Evolutionary conservation across 92 coral and sea anemone genomes (phyloP).

Genomic region (Micromussa lordhowensis): DNA sequence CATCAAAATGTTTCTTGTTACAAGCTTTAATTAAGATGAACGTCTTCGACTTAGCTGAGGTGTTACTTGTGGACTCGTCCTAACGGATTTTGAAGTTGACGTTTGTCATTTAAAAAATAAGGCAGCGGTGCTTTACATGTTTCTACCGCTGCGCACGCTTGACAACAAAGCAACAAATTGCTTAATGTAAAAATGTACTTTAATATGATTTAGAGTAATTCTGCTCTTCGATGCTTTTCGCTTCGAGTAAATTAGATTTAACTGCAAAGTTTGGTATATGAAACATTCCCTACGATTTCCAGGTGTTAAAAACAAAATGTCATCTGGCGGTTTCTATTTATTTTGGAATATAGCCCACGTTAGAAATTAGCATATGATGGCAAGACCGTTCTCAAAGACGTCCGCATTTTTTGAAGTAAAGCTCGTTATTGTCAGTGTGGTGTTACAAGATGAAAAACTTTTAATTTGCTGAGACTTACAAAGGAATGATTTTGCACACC

Average conservation of each 20-base stretch:
- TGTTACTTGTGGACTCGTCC: background rate
- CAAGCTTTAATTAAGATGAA: background rate
- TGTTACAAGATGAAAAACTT: background rate
- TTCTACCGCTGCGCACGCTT: no score
- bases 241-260: background rate
- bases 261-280: background rate
- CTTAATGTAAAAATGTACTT: background rate
- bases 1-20: background rate
- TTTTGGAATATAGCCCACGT: background rate
- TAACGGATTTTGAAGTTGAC: no score
- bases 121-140: no score
- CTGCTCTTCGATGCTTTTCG: no score
- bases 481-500: background rate
- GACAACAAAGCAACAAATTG: background rate
- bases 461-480: background rate
- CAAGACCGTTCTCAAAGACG: no score
- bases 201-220: no score
- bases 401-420: no score
- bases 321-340: background rate
- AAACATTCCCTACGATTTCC: background rate
- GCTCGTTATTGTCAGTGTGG: background rate
- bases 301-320: background rate
- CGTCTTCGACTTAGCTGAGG: background rate
- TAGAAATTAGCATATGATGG: background rate
- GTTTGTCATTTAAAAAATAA: no score